Percentiles rank a stretch among this genome's conserved stretches.
phyloP scores from a whole-genome alignment of 2,113 vertebrate genomes.

The Crotalus tigris region DNA sequence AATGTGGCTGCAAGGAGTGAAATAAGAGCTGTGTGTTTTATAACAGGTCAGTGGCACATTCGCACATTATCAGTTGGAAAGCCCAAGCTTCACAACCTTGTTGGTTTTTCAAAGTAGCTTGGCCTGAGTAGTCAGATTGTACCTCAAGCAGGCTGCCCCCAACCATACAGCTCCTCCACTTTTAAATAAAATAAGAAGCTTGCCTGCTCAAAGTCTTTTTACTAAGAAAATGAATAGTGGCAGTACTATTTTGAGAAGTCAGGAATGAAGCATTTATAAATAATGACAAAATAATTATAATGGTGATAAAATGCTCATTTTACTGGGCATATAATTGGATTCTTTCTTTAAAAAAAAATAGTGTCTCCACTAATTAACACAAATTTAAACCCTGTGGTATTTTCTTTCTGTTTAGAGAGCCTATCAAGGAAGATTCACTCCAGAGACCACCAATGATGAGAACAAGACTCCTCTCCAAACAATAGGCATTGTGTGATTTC shows the following conservation, averaged over 20 bases:
- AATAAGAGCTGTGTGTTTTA: slow-evolving; percentile 53
- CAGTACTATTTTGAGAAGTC: slow-evolving; percentile 4
- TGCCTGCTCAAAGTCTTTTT: not conserved
- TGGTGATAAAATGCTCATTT: slow-evolving; percentile 53
- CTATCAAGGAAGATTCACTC: slow-evolving; percentile 47
- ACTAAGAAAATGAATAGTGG: slow-evolving; percentile 39
- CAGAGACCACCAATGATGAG: slow-evolving; percentile 54
- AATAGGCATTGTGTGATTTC: slow-evolving; percentile 54
- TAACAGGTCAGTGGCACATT: slow-evolving; percentile 56
- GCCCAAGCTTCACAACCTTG: not conserved
- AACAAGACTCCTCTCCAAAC: slow-evolving; percentile 48
- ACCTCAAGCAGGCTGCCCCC: not conserved
- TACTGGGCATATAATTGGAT: slow-evolving; percentile 58
- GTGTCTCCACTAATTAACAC: slow-evolving; percentile 59
- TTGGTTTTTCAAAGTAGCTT: not conserved
- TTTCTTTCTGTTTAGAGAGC: slow-evolving; percentile 55
- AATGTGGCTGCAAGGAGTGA: slow-evolving; percentile 64
- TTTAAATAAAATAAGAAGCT: not conserved
- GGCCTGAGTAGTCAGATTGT: too few relatives aligned
- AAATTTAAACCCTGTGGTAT: slow-evolving; percentile 59
- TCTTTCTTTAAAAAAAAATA: slow-evolving; percentile 17
- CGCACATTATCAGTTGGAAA: slow-evolving; percentile 35
- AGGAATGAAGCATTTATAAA: slow-evolving; percentile 4
- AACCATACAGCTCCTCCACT: not conserved
- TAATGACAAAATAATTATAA: slow-evolving; percentile 32